These are phyloP conservation scores for Phalangium opilio DNA, from an alignment of 2,888 invertebrate genomes.

Conservation along the genomic window DNA sequence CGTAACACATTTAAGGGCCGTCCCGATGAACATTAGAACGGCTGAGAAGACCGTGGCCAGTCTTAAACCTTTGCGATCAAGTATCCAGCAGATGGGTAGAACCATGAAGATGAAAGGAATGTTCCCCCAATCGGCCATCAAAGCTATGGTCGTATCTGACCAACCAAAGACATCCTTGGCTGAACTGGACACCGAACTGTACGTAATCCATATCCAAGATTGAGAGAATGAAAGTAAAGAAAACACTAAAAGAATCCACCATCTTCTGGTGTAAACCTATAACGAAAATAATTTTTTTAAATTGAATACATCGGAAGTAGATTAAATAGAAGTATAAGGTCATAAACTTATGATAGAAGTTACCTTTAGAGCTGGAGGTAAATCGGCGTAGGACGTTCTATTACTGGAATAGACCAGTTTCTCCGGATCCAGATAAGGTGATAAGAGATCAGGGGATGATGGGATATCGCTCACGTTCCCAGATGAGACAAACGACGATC, in stretches of 20 bases:
- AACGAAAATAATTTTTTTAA: no score
- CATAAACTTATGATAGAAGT: no score
- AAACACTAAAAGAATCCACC: constrained; percentile 21
- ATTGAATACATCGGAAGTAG: no score
- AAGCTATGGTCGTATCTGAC: constrained; percentile 26
- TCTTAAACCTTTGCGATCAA: constrained; percentile 28
- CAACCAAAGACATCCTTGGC: constrained; percentile 27
- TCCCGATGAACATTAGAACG: constrained; percentile 23
- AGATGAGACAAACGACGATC: no score
- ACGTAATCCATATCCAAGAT: constrained; percentile 29
- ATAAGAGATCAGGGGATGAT: no score
- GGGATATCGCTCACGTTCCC: no score
- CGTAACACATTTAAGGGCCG: constrained; percentile 27
- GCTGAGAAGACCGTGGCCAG: constrained; percentile 24
- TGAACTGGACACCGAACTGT: constrained; percentile 29
- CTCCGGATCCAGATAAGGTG: no score
- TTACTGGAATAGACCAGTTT: no score
- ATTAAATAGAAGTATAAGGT: no score
- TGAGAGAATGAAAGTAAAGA: constrained; percentile 14
- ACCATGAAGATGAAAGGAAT: constrained; percentile 28
- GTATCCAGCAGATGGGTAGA: constrained; percentile 29
- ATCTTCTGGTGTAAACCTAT: constrained; percentile 15
- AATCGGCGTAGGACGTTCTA: no score
- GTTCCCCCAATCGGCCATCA: constrained; percentile 30
- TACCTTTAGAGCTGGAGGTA: no score